These are phyloP conservation scores for Atta texana DNA, from an alignment of 1,140 invertebrate genomes.

Conservation along the genomic window DNA sequence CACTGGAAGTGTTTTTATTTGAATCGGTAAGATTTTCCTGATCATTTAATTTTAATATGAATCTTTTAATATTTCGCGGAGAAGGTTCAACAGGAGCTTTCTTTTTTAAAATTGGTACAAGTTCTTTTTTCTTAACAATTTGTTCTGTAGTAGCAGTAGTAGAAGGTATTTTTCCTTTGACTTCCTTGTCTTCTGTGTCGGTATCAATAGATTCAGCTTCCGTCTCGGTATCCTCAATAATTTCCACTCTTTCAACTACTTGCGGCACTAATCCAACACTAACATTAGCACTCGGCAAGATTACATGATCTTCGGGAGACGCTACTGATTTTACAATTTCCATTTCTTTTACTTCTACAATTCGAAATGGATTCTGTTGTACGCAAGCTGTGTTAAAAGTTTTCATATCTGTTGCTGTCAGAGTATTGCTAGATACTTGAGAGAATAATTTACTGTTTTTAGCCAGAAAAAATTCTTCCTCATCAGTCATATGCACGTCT, in stretches of 20 bases:
- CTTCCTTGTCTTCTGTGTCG: constrained; percentile 85
- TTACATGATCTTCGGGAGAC: constrained; percentile 84
- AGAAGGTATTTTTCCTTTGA: constrained; percentile 44
- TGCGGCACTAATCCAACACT: constrained; percentile 83
- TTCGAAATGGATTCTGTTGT: constrained; percentile 82
- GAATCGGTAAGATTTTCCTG: neutral
- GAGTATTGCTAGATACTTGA: constrained; percentile 88
- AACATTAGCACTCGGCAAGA: constrained; percentile 81
- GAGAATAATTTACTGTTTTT: constrained; percentile 91
- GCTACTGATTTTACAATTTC: constrained; percentile 87
- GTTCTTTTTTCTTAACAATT: constrained; percentile 72
- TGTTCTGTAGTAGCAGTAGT: constrained; percentile 2
- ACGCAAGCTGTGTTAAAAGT: constrained; percentile 61
- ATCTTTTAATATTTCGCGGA: constrained; percentile 68
- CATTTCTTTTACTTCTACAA: constrained; percentile 88
- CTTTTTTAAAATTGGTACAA: constrained; percentile 77
- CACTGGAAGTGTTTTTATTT: constrained; percentile 10
- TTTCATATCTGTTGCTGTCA: constrained; percentile 76
- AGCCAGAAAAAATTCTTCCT: constrained; percentile 87
- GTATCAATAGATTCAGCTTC: constrained; percentile 87
- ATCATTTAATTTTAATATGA: constrained; percentile 69
- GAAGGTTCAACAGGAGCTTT: constrained; percentile 55
- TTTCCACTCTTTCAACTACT: constrained; percentile 86
- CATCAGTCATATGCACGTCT: constrained; percentile 71
- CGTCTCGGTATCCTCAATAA: constrained; percentile 87